Evolutionary conservation across 2,797 vertebrate species (phyloP).

Genomic region (Adelosebastes latens): DNA sequence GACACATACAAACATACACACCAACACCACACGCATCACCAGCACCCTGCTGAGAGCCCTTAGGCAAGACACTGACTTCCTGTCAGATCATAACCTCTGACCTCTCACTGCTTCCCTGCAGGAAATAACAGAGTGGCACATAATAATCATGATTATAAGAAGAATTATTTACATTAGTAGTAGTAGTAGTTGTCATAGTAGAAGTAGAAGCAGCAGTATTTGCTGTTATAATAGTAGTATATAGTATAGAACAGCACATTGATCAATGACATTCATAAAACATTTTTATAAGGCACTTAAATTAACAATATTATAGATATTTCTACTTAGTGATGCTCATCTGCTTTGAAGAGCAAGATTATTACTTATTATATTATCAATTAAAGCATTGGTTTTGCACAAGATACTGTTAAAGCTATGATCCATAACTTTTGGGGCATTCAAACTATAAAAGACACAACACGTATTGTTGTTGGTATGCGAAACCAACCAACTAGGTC

Average conservation of each 20-base stretch:
- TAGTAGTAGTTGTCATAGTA: not conserved
- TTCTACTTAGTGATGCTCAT: not conserved
- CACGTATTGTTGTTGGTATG: no score
- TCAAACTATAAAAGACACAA: no score
- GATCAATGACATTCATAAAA: not conserved
- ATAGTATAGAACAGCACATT: not conserved
- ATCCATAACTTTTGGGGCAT: no score
- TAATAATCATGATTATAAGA: not conserved
- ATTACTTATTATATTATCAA: no score
- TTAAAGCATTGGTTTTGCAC: no score
- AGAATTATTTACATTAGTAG: not conserved
- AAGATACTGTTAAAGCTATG: no score
- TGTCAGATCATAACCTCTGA: constrained; percentile 24
- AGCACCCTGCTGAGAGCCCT: constrained; percentile 38
- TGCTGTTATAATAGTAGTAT: not conserved
- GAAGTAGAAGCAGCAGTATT: not conserved
- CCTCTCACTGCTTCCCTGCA: not conserved
- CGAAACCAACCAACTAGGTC: no score
- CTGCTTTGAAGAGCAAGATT: accelerated
- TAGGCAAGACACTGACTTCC: constrained; percentile 22
- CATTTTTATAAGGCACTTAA: not conserved
- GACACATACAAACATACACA: not conserved
- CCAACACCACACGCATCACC: constrained; percentile 16
- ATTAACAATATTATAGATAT: not conserved
- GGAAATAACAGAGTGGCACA: not conserved